A percentile compares a stretch with the other conserved stretches of the same genome.
Evolutionary conservation across 2,888 invertebrate species (phyloP).

Genomic region (Ligdia adustata): DNA sequence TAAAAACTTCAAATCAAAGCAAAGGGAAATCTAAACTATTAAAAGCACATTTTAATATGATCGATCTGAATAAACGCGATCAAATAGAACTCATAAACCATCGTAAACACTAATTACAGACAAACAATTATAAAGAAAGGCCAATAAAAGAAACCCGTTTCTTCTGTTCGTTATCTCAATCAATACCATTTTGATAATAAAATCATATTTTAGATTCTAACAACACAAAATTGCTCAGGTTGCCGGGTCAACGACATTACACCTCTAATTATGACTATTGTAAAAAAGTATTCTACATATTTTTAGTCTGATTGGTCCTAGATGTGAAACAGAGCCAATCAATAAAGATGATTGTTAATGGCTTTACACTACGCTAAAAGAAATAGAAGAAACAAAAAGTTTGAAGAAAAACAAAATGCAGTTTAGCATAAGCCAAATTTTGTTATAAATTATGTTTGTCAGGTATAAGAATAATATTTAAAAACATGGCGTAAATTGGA

Average conservation of each 20-base stretch:
- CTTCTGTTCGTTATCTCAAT: conserved; percentile 40
- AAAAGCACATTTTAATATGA: conserved; percentile 17
- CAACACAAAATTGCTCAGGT: conserved; percentile 36
- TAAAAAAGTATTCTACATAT: conserved; percentile 35
- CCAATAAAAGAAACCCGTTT: conserved; percentile 50
- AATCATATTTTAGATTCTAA: conserved; percentile 39
- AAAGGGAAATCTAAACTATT: conserved; percentile 14
- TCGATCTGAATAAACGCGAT: conserved; percentile 22
- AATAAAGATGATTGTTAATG: conserved; percentile 22
- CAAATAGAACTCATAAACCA: conserved; percentile 36
- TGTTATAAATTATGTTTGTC: too few relatives aligned
- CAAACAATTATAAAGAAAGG: conserved; percentile 48
- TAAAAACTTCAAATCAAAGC: conserved; percentile 2
- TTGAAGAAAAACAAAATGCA: not conserved
- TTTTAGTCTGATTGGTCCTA: conserved; percentile 37
- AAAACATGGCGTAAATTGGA: too few relatives aligned
- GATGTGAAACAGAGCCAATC: conserved; percentile 34
- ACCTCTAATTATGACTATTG: conserved; percentile 35
- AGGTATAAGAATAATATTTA: too few relatives aligned
- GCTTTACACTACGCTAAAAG: conserved; percentile 9
- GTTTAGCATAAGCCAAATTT: conserved; percentile 6
- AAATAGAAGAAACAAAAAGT: conserved; percentile 1
- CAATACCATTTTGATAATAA: conserved; percentile 43
- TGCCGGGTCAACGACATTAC: conserved; percentile 34
- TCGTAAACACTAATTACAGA: conserved; percentile 44